These are phyloP conservation scores for Sitophilus oryzae DNA, from an alignment of 1,140 invertebrate genomes.

Conservation along the genomic window DNA sequence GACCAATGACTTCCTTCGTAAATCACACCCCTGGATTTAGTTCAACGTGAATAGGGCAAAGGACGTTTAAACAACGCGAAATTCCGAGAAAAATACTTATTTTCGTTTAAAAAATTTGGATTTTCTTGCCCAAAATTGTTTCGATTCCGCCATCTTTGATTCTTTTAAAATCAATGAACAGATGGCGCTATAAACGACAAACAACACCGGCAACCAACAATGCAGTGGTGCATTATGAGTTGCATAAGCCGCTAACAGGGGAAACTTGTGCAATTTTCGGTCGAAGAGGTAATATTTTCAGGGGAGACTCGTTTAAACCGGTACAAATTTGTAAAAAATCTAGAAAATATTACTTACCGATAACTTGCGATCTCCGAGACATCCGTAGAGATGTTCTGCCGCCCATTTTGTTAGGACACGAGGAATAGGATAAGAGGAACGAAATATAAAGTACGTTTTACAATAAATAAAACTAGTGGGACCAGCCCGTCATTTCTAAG, in stretches of 20 bases:
- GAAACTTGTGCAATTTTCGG: no score
- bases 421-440: constrained; percentile 1
- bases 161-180: neutral
- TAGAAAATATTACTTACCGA: constrained; percentile 9
- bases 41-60: neutral
- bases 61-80: neutral
- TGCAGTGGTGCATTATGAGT: no score
- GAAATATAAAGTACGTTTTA: constrained; percentile 6
- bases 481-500: constrained; percentile 9
- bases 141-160: constrained; percentile 1
- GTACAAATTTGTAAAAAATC: neutral
- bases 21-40: neutral
- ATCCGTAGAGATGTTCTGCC: constrained; percentile 13
- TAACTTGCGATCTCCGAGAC: constrained; percentile 18
- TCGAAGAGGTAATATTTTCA: neutral
- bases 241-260: no score
- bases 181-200: neutral
- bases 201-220: neutral
- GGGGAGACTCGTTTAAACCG: neutral
- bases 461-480: neutral
- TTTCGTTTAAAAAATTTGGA: neutral
- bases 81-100: neutral
- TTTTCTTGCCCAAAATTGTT: neutral
- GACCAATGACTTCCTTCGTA: neutral
- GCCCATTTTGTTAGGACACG: constrained; percentile 10